These are phyloP conservation scores for Timema podura DNA, from an alignment of 2,888 invertebrate species.

Conservation along the genomic window DNA sequence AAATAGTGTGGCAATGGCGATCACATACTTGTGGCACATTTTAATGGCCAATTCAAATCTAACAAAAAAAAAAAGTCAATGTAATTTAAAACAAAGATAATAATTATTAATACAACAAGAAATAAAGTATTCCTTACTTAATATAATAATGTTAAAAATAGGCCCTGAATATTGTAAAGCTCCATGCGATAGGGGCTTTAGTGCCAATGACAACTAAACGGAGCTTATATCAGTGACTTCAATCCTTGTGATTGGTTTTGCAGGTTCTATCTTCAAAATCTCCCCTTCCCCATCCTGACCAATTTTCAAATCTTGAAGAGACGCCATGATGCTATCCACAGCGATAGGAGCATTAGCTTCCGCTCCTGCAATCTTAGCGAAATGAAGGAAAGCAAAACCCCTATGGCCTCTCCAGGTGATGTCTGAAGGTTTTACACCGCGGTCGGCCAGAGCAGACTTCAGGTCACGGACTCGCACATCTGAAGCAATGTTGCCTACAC, in stretches of 20 bases:
- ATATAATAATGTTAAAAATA: too few species aligned
- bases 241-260: constrained; percentile 50
- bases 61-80: too few species aligned
- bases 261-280: constrained; percentile 44
- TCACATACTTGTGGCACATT: too few species aligned
- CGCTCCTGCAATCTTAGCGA: constrained; percentile 54
- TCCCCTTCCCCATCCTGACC: constrained; percentile 41
- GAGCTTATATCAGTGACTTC: constrained; percentile 51
- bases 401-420: constrained; percentile 60
- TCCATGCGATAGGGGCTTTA: too few species aligned
- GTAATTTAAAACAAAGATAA: too few species aligned
- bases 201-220: constrained; percentile 36
- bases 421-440: constrained; percentile 69
- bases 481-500: constrained; percentile 68
- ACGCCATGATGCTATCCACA: constrained; percentile 50
- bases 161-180: too few species aligned
- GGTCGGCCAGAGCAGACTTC: constrained; percentile 66
- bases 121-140: too few species aligned
- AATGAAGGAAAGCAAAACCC: constrained; percentile 70
- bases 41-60: too few species aligned
- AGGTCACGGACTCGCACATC: constrained; percentile 69
- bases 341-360: constrained; percentile 39
- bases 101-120: too few species aligned
- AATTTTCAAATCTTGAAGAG: constrained; percentile 47
- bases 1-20: too few species aligned